phyloP scores from a whole-genome alignment of 2,888 invertebrate genomes.

The Drosophila kambysellisi region DNA sequence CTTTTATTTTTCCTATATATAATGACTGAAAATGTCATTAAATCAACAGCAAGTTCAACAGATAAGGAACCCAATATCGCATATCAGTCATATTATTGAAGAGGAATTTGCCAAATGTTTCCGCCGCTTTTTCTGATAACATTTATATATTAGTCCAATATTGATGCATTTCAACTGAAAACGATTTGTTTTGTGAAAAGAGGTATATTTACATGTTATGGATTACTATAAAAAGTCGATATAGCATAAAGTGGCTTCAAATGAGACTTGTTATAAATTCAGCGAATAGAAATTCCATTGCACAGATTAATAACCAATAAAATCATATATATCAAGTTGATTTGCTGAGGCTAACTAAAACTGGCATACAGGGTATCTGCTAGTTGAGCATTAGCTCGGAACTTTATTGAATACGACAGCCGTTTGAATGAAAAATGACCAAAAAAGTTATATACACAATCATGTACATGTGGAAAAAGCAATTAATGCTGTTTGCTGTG shows the following conservation, averaged over 20 bases:
- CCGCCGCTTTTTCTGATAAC: slow-evolving; percentile 59
- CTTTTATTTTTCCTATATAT: slow-evolving; percentile 34
- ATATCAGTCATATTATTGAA: slow-evolving; percentile 36
- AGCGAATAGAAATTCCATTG: not conserved
- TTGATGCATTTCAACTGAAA: not conserved
- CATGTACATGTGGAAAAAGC: slow-evolving; percentile 53
- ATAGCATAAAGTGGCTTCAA: not conserved
- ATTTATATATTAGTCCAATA: slow-evolving; percentile 47
- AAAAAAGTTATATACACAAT: slow-evolving; percentile 37
- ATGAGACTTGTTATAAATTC: not conserved
- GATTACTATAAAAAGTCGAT: not conserved
- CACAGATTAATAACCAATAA: not conserved
- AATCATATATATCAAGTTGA: not conserved
- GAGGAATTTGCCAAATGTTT: slow-evolving; percentile 21
- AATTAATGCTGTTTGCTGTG: slow-evolving; percentile 66
- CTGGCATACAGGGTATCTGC: not conserved
- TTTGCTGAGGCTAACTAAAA: not conserved
- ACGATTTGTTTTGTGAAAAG: no score
- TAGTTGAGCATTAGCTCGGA: no score
- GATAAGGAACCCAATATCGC: slow-evolving; percentile 44
- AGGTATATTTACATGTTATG: not conserved
- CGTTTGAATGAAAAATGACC: slow-evolving; percentile 38
- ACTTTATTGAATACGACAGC: slow-evolving; percentile 26
- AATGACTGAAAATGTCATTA: slow-evolving; percentile 66
- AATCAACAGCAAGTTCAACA: slow-evolving; percentile 40